Percentiles rank a stretch among this genome's conserved stretches.
Conservation (phyloP, 2,797 vertebrate species). For the Sebastes flavidus region DNA sequence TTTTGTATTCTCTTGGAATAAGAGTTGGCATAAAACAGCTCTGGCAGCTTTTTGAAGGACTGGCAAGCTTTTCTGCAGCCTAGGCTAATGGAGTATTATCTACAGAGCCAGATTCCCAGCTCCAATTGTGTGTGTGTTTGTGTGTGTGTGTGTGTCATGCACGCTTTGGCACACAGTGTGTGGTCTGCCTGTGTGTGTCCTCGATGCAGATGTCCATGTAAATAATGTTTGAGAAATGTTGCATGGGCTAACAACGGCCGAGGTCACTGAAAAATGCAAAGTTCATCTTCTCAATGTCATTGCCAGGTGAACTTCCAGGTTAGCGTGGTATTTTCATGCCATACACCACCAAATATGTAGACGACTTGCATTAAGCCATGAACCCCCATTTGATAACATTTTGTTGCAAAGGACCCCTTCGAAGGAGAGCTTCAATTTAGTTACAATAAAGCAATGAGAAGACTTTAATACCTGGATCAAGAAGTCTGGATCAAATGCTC, state of each 20-base stretch:
- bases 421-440: background rate
- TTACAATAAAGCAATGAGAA: background rate
- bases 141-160: slow-evolving; percentile 62
- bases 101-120: slow-evolving; percentile 82
- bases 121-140: slow-evolving; percentile 72
- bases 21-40: slow-evolving; percentile 78
- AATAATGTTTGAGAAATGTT: slow-evolving; percentile 62
- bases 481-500: slow-evolving; percentile 11
- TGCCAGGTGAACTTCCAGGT: slow-evolving; percentile 3
- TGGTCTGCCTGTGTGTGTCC: slow-evolving; percentile 78
- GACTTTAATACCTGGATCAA: slow-evolving; percentile 12
- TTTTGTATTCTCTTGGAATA: slow-evolving; percentile 76
- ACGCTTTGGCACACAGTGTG: slow-evolving; percentile 73
- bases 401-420: background rate
- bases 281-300: background rate
- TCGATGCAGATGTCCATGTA: slow-evolving; percentile 63
- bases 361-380: background rate
- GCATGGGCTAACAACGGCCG: background rate
- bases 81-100: slow-evolving; percentile 85
- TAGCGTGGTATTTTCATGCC: background rate
- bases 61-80: slow-evolving; percentile 78
- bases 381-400: background rate
- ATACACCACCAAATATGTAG: background rate
- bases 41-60: slow-evolving; percentile 82
- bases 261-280: background rate